Base-by-base conservation (phyloP, 2,888 invertebrate species). In the Ormyrus thymus region DNA sequence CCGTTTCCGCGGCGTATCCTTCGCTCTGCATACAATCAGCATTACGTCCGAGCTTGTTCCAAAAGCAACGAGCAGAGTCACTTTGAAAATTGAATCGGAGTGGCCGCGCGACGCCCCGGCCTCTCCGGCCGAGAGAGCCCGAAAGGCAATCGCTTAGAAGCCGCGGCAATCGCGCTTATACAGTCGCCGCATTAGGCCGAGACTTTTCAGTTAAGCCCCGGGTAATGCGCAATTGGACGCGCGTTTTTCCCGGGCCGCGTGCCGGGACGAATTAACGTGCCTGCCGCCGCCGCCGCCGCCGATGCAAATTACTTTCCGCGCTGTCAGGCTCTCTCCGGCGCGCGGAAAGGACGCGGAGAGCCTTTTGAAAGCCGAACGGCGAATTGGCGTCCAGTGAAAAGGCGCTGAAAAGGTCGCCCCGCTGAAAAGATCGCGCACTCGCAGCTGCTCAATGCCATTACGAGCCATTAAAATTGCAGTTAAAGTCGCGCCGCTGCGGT, bases 231-330 rank as follows among this genome's bases (percentile, higher is more conserved):
- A 75, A 75, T 75, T 75, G 75, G 66, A 68, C 74, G 66, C 53
- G 59, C 58, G 53, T 45, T 45, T 48, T 58, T n/a, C 58, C 58
- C 58, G 15, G 13, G 48, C 29, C 51, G 45, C 65, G 66, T 45
- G 59, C 61, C 61, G 48, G 29, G 55, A 59, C 15, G 61, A 83
- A 86, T 84, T 83, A 84, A 83, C 83, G 80, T 82, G 75, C 78
- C 76, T 79, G 13, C 15, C 29, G 29, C 29, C 61, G 45, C 65
- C 50, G 59, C 61, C 61, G 48, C 29, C 76, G 80, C 62, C 78
- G 82, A 86, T 85, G 86, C 83, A 85, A 86, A 85, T 86, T 84
- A 74, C 76, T 51, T 79, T 79, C 69, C 29, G 29, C 29, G 53
- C 59, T 10, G 43, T 71, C 59, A 29, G 62, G 53, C 51, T 51